Evolutionary conservation across 2,888 invertebrate genomes (phyloP).

Genomic region (Drosophila picticornis): DNA sequence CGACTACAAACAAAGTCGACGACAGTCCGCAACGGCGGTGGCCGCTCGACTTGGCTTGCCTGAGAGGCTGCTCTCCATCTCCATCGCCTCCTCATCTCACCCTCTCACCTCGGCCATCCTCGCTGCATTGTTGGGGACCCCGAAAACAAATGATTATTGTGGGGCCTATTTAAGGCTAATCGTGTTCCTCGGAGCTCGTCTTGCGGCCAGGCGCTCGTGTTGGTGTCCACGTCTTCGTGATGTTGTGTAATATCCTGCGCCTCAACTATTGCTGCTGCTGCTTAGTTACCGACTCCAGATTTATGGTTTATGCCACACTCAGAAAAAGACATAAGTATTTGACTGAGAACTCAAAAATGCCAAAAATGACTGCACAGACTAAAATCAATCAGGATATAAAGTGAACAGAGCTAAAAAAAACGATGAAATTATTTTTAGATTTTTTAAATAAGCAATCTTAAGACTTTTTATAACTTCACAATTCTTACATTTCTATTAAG

Average conservation of each 20-base stretch:
- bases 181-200: conserved; percentile 59
- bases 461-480: background rate
- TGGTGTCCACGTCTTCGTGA: conserved; percentile 51
- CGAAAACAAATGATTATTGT: conserved; percentile 77
- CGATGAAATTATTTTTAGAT: background rate
- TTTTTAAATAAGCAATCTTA: background rate
- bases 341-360: too few species aligned
- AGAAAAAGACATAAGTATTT: background rate
- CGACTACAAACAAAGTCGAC: conserved; percentile 34
- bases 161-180: conserved; percentile 73
- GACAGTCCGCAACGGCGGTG: conserved; percentile 65
- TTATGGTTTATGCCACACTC: conserved; percentile 42
- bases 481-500: background rate
- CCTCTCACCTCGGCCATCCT: background rate
- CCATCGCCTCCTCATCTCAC: background rate
- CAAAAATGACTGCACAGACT: background rate
- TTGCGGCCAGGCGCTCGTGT: conserved; percentile 20
- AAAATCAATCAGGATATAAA: background rate
- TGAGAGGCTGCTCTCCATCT: conserved; percentile 14
- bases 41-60: conserved; percentile 54
- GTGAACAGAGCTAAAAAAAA: background rate
- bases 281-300: background rate
- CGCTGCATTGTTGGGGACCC: conserved; percentile 62
- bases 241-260: conserved; percentile 53
- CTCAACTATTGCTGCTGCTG: background rate